A percentile compares a stretch with the other conserved stretches of the same genome.
phyloP scores from a whole-genome alignment of 2,797 vertebrate genomes.

The Euphonia xanthogaster region DNA sequence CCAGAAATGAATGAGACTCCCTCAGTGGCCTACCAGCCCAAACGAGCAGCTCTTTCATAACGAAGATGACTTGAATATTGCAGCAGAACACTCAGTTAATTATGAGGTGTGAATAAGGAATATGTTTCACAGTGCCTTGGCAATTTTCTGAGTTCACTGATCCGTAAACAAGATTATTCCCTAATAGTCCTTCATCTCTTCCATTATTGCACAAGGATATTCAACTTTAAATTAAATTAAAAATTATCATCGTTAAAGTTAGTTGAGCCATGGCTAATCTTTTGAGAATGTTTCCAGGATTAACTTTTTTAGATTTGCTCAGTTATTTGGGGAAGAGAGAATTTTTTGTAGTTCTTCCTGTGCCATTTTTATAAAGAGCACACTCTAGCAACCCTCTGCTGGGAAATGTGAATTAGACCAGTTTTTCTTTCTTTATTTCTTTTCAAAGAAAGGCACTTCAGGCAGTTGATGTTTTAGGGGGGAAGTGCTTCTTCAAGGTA shows the following conservation, averaged over 20 bases:
- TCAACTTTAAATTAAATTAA: constrained; percentile 64
- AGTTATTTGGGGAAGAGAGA: not conserved
- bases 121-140: constrained; percentile 53
- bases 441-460: not conserved
- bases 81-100: constrained; percentile 57
- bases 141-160: constrained; percentile 62
- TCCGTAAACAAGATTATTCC: constrained; percentile 67
- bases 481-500: not conserved
- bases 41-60: constrained; percentile 44
- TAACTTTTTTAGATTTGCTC: constrained; percentile 21
- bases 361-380: not conserved
- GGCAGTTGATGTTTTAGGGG: not conserved
- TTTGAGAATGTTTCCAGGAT: constrained; percentile 25
- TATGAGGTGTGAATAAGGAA: constrained; percentile 65
- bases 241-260: constrained; percentile 33
- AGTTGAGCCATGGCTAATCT: constrained; percentile 17
- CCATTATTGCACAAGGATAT: constrained; percentile 48
- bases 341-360: not conserved
- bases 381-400: not conserved
- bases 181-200: constrained; percentile 54
- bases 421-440: not conserved
- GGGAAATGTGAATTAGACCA: not conserved
- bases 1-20: not conserved
- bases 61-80: constrained; percentile 10
- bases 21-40: not conserved